Evolutionary conservation across 2,113 vertebrate genomes (phyloP).

Genomic region (Coptodon bakossiorum): DNA sequence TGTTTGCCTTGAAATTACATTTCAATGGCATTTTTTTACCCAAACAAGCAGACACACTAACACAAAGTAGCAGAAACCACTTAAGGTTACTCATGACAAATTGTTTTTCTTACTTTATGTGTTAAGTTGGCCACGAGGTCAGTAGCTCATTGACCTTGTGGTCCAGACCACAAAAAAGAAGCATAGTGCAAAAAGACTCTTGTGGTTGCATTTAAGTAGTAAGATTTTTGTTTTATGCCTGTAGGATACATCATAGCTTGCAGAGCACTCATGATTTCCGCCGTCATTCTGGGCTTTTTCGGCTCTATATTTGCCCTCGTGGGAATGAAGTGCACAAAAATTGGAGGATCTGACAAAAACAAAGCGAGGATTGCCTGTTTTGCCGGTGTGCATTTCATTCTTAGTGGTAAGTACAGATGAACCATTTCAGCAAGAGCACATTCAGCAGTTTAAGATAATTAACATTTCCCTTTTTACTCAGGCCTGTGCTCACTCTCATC

Average conservation of each 20-base stretch:
- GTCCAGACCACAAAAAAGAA: background rate
- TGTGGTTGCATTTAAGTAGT: background rate
- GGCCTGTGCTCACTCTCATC: conserved; percentile 88
- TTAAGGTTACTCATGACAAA: conserved; percentile 13
- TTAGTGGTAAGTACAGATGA: conserved; percentile 77
- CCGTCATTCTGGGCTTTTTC: conserved; percentile 89
- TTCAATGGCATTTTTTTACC: background rate
- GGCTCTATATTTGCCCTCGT: conserved; percentile 82
- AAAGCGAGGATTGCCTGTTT: conserved; percentile 87
- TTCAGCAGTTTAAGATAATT: background rate
- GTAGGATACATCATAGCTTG: conserved; percentile 94
- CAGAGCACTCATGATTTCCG: conserved; percentile 89
- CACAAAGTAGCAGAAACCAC: background rate
- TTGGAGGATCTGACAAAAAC: conserved; percentile 84
- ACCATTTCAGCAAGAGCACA: background rate
- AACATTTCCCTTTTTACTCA: conserved; percentile 39
- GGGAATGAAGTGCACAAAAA: conserved; percentile 97
- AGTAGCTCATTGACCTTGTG: conserved; percentile 2
- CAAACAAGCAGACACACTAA: background rate
- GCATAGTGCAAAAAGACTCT: background rate
- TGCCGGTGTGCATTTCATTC: conserved; percentile 82
- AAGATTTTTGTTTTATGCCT: background rate
- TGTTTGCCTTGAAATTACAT: conserved; percentile 43
- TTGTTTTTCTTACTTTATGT: conserved; percentile 22
- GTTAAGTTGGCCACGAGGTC: conserved; percentile 16